Evolutionary conservation across 2,113 vertebrate genomes (phyloP), one percentile per base, ranked within the genome.

Genomic region (Heteronetta atricapilla): DNA sequence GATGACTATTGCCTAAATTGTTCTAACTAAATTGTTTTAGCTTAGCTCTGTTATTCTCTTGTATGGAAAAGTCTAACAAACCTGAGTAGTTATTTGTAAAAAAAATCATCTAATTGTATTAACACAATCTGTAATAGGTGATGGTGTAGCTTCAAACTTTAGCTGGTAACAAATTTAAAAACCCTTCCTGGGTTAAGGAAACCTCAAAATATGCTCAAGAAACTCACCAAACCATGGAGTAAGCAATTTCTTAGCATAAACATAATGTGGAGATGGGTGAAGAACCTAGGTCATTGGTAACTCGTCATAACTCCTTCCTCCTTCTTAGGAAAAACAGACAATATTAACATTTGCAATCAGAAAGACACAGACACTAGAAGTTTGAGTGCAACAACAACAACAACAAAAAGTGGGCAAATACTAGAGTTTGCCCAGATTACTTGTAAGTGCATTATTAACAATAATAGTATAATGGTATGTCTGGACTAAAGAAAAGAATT

Each of bases 391-490:
- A n/a, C n/a, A n/a, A n/a, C n/a, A 40, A 83, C 34, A 86, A 23
- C 2, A 52, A 31, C n/a, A n/a, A 13, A 84, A 90, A 69, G 3
- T 7, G 15, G 3, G 6, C 0, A 77, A 81, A 83, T 66, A 8
- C 5, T 50, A 21, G 9, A 70, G 12, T 42, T 56, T 48, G 4
- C 34, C 48, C 68, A 31, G 85, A 42, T 58, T 10, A 28, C 7
- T 56, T 31, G 44, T 50, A 11, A 44, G 17, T 29, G 10, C 2
- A 46, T 34, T 44, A 58, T 79, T 68, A 87, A 34, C 1, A 2
- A 12, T n/a, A 58, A 53, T 15, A 58, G 1, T 17, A 58, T 19
- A 58, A 10, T 0, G 0, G 10, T 40, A 33, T 46, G 18, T 17
- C 58, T 53, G 26, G 13, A 20, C 52, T 50, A 36, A 53, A 26